Evolutionary conservation across 2,888 invertebrate genomes (phyloP).

Genomic region (Protula sp.): DNA sequence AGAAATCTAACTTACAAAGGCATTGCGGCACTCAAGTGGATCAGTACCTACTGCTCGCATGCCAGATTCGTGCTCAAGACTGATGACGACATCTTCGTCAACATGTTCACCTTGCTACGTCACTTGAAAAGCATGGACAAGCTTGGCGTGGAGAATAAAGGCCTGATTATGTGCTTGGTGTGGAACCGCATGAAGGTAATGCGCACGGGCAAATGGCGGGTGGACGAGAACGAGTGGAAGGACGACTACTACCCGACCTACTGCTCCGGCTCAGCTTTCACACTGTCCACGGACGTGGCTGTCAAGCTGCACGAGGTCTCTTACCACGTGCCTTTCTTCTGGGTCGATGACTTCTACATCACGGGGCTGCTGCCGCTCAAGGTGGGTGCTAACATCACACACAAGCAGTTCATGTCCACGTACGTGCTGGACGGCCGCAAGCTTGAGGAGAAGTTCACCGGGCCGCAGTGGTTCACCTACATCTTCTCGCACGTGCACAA

Average conservation of each 20-base stretch:
- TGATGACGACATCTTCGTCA: constrained; percentile 56
- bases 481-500: constrained; percentile 47
- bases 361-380: constrained; percentile 66
- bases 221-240: constrained; percentile 50
- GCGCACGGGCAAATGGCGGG: constrained; percentile 55
- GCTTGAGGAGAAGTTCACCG: constrained; percentile 38
- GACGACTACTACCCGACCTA: constrained; percentile 53
- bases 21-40: constrained; percentile 54
- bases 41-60: constrained; percentile 44
- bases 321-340: constrained; percentile 65
- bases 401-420: constrained; percentile 39
- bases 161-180: constrained; percentile 47
- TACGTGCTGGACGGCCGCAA: constrained; percentile 43
- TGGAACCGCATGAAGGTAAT: constrained; percentile 51
- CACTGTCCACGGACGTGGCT: constrained; percentile 65
- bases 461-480: constrained; percentile 34
- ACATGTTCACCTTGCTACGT: constrained; percentile 53
- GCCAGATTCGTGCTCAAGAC: constrained; percentile 53
- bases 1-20: constrained; percentile 55
- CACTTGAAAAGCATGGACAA: constrained; percentile 20
- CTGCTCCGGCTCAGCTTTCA: constrained; percentile 55
- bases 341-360: constrained; percentile 75
- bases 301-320: constrained; percentile 60
- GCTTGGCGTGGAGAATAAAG: constrained; percentile 7
- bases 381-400: constrained; percentile 31